A percentile compares a stretch with the other conserved stretches of the same genome.
These are phyloP conservation scores for Brotula barbata DNA, from an alignment of 2,797 vertebrate genomes.

Conservation along the genomic window DNA sequence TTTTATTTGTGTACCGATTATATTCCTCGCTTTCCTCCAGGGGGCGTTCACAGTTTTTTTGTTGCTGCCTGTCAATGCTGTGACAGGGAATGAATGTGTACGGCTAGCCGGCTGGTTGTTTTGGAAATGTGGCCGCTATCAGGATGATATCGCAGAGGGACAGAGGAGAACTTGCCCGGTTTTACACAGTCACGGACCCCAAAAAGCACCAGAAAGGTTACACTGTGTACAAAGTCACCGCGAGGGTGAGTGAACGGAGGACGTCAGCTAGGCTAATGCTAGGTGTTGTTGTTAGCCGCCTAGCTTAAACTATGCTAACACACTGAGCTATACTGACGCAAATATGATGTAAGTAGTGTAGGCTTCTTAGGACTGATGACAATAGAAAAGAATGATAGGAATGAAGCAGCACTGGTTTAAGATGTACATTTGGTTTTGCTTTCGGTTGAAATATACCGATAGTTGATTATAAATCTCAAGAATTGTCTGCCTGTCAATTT, in stretches of 20 bases:
- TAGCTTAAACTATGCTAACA: slow-evolving; percentile 27
- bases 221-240: slow-evolving; percentile 98
- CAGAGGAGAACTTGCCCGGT: slow-evolving; percentile 90
- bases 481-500: slow-evolving; percentile 3
- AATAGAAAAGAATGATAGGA: too few relatives aligned
- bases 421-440: too few relatives aligned
- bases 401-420: rapidly evolving
- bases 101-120: slow-evolving; percentile 67
- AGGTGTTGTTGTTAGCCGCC: slow-evolving; percentile 37
- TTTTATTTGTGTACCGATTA: too few relatives aligned
- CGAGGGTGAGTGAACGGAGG: slow-evolving; percentile 84
- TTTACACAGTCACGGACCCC: slow-evolving; percentile 96
- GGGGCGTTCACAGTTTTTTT: slow-evolving; percentile 22
- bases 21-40: rapidly evolving
- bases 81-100: slow-evolving; percentile 59
- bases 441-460: background rate
- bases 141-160: slow-evolving; percentile 92
- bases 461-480: background rate
- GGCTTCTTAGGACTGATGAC: too few relatives aligned
- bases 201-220: slow-evolving; percentile 90
- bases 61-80: slow-evolving; percentile 17
- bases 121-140: slow-evolving; percentile 76
- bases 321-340: slow-evolving; percentile 37
- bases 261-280: slow-evolving; percentile 45
- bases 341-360: slow-evolving; percentile 22